phyloP scores from a whole-genome alignment of 1,140 invertebrate genomes.

The Ips nitidus region DNA sequence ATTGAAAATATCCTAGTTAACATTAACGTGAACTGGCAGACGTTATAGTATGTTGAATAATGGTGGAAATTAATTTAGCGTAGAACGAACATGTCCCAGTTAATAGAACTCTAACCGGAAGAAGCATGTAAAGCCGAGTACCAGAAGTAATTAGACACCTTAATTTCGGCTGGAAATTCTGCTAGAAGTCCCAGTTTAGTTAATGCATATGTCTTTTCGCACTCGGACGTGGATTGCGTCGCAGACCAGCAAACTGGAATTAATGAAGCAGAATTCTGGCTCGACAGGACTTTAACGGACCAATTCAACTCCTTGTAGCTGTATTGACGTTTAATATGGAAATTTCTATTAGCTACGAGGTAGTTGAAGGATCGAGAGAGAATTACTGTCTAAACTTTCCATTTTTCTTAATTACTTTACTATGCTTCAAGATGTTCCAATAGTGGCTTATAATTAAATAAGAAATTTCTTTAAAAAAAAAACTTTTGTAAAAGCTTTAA shows the following conservation, averaged over 20 bases:
- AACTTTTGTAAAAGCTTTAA: slow-evolving; percentile 4
- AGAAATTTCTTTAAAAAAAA: not conserved
- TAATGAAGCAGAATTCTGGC: not conserved
- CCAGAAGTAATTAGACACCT: slow-evolving; percentile 1
- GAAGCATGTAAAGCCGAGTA: not conserved
- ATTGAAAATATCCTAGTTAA: too few species aligned
- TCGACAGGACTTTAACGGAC: too few species aligned
- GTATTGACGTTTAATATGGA: too few species aligned
- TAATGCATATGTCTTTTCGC: not conserved
- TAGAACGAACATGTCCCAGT: not conserved
- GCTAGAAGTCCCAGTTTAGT: not conserved
- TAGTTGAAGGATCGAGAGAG: too few species aligned
- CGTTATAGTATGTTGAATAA: too few species aligned
- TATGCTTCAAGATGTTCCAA: too few species aligned
- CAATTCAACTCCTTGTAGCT: too few species aligned
- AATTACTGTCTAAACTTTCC: too few species aligned
- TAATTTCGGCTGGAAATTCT: not conserved
- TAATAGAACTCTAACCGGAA: not conserved
- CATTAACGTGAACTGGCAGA: too few species aligned
- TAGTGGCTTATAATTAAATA: not conserved
- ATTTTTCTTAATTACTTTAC: too few species aligned
- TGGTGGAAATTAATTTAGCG: too few species aligned
- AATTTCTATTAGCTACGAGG: too few species aligned
- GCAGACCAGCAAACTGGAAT: not conserved
- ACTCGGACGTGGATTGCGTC: not conserved